Evolutionary conservation across 2,888 invertebrate species (phyloP), one percentile per base, ranked within the genome.

Genomic region (Amphipoea oculea): DNA sequence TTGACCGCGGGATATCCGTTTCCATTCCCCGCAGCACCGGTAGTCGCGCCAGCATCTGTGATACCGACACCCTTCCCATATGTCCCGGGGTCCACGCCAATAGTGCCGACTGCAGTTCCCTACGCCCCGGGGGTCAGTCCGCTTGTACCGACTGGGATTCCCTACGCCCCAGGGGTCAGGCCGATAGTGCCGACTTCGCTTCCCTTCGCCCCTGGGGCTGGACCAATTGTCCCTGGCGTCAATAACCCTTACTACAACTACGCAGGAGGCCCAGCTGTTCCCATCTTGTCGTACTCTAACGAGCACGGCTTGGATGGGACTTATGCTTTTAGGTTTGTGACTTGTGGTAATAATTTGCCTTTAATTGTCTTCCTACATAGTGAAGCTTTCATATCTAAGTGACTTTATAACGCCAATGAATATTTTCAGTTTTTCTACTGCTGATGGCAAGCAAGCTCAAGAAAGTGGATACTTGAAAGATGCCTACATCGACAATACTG

Each of bases 381-480:
- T 1, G 11, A 65, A 54, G n/a, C 2, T 36, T 40, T 42, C 14
- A n/a, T 40, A 57, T 9, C 42, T 1, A 51, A 62, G 36, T 73
- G 20, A 66, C n/a, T 9, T 36, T 42, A 23, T 23, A 20, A 57
- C 65, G 1, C 17, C 0, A 51, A 79, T 45, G 2, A 75, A 40
- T 82, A 60, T 40, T 78, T 79, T 68, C 68, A 98, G 98, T 92
- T 98, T 98, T 91, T 96, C 98, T 68, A 98, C 98, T 68, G 98
- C 98, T 62, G 98, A 98, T 94, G 98, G 98, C 71, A 98, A 98
- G 88, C 98, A 98, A 90, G 98, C 98, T 11, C 98, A 98, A 95
- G 98, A 98, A 90, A 98, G 97, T 90, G 98, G 98, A 48, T 98
- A 97, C 92, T 95, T 98, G 76, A 98, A 98, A 95, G 98, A 98